A percentile compares a stretch with the other conserved stretches of the same genome.
Evolutionary conservation across 2,113 vertebrate genomes (phyloP).

Genomic region (Carlito syrichta): DNA sequence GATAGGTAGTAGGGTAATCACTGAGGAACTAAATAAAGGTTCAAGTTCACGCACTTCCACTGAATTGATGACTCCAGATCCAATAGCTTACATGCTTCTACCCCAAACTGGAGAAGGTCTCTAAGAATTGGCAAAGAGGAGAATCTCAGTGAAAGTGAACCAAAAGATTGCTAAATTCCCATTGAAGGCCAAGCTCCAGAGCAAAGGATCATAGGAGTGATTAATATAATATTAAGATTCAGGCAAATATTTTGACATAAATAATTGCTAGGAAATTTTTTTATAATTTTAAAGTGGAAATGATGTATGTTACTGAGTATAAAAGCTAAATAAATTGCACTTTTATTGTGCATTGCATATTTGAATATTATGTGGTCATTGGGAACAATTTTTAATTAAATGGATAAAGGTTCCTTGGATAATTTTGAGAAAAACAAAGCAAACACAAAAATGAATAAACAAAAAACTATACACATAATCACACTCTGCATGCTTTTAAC

Average conservation of each 20-base stretch:
- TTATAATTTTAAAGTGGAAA: neutral
- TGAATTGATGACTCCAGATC: neutral
- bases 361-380: neutral
- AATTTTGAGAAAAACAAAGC: neutral
- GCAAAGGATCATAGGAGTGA: neutral
- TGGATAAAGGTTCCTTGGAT: neutral
- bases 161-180: neutral
- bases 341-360: neutral
- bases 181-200: neutral
- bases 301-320: neutral
- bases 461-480: neutral
- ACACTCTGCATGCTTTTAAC: neutral
- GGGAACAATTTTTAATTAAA: slow-evolving; percentile 12
- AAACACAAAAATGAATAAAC: neutral
- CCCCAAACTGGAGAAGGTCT: neutral
- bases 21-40: neutral
- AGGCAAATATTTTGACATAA: neutral
- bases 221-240: neutral
- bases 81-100: neutral
- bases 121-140: neutral
- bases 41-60: neutral
- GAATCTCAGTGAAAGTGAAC: neutral
- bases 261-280: neutral
- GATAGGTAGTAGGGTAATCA: neutral
- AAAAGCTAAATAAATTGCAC: neutral